Percentiles rank a stretch among this genome's conserved stretches.
These are phyloP conservation scores for Agrilus biguttatus DNA, from an alignment of 2,888 invertebrate genomes.

Conservation along the genomic window DNA sequence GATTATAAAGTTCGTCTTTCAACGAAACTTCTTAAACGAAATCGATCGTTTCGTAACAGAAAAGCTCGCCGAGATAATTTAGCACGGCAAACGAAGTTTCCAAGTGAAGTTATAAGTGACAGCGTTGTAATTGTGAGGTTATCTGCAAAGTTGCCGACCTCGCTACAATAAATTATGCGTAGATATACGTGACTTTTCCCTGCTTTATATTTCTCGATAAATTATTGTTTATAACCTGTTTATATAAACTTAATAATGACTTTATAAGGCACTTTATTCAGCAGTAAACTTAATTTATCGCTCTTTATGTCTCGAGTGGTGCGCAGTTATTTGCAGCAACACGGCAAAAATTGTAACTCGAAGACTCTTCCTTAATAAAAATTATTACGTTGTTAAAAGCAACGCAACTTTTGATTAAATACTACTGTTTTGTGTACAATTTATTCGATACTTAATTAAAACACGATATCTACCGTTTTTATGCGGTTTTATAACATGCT, in stretches of 20 bases:
- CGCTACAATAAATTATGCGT: slow-evolving; percentile 16
- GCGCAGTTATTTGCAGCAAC: too few relatives aligned
- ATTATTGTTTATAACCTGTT: slow-evolving; percentile 17
- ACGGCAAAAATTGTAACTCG: too few relatives aligned
- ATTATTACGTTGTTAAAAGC: too few relatives aligned
- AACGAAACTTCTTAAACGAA: slow-evolving; percentile 5
- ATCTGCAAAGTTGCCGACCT: slow-evolving; percentile 13
- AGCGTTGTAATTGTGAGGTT: slow-evolving; percentile 23
- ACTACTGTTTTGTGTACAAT: too few relatives aligned
- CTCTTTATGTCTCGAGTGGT: too few relatives aligned
- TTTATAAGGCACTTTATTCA: slow-evolving; percentile 4
- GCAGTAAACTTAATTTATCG: too few relatives aligned
- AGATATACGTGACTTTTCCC: slow-evolving; percentile 12
- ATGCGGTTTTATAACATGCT: too few relatives aligned
- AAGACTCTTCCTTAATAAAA: too few relatives aligned
- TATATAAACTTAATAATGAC: slow-evolving; percentile 16
- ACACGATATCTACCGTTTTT: too few relatives aligned
- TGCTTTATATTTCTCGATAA: slow-evolving; percentile 13
- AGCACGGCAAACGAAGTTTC: slow-evolving; percentile 23
- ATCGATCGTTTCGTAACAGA: slow-evolving; percentile 21
- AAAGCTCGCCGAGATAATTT: slow-evolving; percentile 21
- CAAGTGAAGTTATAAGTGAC: slow-evolving; percentile 21
- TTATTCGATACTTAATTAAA: too few relatives aligned
- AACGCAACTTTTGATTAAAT: too few relatives aligned
- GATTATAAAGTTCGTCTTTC: not conserved